Evolutionary conservation across 2,113 vertebrate genomes (phyloP), one percentile per base, ranked within the genome.

Genomic region (Brachyhypopomus gauderio): DNA sequence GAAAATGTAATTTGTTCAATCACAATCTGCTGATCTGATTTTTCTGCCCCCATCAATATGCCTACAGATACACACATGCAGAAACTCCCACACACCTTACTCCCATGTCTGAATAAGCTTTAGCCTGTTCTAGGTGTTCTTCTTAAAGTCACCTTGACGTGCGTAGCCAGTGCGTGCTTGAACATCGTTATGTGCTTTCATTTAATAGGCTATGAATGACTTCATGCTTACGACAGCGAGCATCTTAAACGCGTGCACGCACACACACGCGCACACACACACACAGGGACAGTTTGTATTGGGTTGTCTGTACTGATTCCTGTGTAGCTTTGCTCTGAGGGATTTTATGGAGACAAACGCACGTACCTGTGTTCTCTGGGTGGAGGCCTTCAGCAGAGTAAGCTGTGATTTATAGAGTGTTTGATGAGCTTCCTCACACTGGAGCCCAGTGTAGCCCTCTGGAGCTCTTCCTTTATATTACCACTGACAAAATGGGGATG

Each of bases 341-440:
- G 70, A 45, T 85, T 85, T 80, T 80, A 77, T 64, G 27, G 80
- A 78, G 55, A 30, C 76, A 60, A 69, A 48, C 52, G 66, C 72
- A 75, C 63, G 25, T 80, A 30, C n/a, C 55, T 22, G 34, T 64
- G 73, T 73, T 66, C 25, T 8, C 45, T 72, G 45, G 76, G 41
- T 84, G 38, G 23, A 75, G 63, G 72, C 20, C 79, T 75, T 23
- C 3, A 72, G 73, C 34, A 45, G 48, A 19, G 36, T 64, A 36
- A 64, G 11, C 55, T 56, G 59, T 77, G 58, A 77, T 87, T 88
- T 85, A 85, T 70, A 70, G 75, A 66, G 66, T 48, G 63, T 83
- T 77, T 85, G 60, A 85, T 84, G 64, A 56, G 45, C 30, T 56
- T 66, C 76, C 22, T 20, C 67, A 64, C 74, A 30, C 75, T 67